A percentile compares a stretch with the other conserved stretches of the same genome.
phyloP scores from a whole-genome alignment of 2,888 invertebrate genomes.

The Sesia bembeciformis region DNA sequence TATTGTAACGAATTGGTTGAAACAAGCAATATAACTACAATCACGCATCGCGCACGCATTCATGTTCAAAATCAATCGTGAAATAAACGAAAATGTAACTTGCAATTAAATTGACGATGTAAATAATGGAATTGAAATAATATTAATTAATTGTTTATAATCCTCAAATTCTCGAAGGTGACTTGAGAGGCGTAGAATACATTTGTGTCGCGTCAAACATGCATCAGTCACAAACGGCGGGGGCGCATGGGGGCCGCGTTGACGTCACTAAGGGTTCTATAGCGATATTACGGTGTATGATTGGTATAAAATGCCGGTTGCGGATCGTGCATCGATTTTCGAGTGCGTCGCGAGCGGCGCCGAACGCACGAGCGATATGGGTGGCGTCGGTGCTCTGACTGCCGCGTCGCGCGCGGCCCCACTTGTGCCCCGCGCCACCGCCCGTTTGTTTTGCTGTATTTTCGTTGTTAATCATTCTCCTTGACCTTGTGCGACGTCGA shows the following conservation, averaged over 20 bases:
- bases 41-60: constrained; percentile 20
- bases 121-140: no score
- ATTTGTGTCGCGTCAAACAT: neutral
- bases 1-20: neutral
- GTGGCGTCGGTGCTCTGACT: constrained; percentile 66
- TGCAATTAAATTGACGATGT: no score
- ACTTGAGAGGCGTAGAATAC: neutral
- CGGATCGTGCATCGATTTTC: constrained; percentile 72
- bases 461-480: constrained; percentile 76
- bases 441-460: constrained; percentile 74
- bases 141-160: no score
- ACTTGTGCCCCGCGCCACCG: constrained; percentile 49
- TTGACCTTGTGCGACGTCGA: constrained; percentile 73
- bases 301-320: constrained; percentile 52
- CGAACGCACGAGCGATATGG: constrained; percentile 55
- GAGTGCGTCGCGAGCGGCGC: constrained; percentile 57
- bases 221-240: constrained; percentile 26
- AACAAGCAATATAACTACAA: neutral
- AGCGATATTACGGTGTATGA: constrained; percentile 42
- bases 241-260: constrained; percentile 37
- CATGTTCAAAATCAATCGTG: neutral
- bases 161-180: no score
- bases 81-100: no score
- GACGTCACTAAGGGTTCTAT: constrained; percentile 40
- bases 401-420: constrained; percentile 46